Evolutionary conservation across 2,797 vertebrate species (phyloP), one percentile per base, ranked within the genome.

Genomic region (Aplochiton taeniatus): DNA sequence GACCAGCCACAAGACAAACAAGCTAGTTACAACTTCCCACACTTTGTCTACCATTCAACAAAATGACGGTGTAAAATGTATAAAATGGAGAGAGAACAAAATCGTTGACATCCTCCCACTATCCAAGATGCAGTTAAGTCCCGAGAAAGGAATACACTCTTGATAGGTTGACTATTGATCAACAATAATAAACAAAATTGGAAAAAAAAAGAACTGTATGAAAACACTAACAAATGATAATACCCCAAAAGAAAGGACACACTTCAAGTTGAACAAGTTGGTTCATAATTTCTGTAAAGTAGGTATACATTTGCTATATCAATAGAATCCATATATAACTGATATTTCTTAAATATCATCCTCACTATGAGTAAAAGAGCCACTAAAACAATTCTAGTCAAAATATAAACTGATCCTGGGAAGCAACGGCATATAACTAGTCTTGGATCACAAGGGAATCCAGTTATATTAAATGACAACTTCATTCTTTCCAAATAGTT

Each of bases 241-340:
- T 68, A 63, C 62, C 31, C 69, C 55, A 66, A 65, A 51, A 60
- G 69, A 71, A 62, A 48, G 12, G 17, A 53, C 42, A 50, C 31
- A 62, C 43, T 41, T 65, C 57, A 52, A 49, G 46, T 62, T 65
- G 59, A 72, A 67, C 64, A 73, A 63, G 41, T 31, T 31, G 46
- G 61, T 66, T 76, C 45, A 77, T 66, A 49, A 58, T 66, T 75
- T 74, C 43, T 75, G 75, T 69, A 63, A 72, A 56, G 62, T 77
- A 61, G 79, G 71, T 73, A 82, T 82, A 83, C 81, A 82, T 83
- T 68, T 85, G 61, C 84, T 87, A 87, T 85, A 87, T 82, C 75
- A 72, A 86, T 88, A 88, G 74, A 90, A 79, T 88, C 63, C 78
- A 85, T 88, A 88, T 88, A 90, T 89, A 91, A 91, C 88, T 82